These are phyloP conservation scores for Anomalospiza imberbis DNA, from an alignment of 2,797 vertebrate genomes.

Conservation along the genomic window DNA sequence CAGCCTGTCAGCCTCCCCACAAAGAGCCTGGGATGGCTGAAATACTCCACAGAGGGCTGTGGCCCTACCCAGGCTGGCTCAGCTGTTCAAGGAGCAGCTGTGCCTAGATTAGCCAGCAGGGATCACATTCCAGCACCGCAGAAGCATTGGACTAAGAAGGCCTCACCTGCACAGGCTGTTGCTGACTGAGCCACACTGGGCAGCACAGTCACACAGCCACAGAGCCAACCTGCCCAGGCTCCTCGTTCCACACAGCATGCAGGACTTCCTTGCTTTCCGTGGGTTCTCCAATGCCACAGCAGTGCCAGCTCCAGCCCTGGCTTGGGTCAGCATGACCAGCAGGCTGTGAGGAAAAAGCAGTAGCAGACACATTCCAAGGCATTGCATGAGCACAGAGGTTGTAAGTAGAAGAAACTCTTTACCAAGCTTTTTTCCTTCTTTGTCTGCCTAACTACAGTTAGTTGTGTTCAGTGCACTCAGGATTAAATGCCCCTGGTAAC, in stretches of 20 bases:
- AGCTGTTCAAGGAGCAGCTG: neutral
- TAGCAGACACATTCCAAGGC: neutral
- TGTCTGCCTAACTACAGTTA: neutral
- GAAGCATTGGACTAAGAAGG: neutral
- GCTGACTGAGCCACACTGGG: neutral
- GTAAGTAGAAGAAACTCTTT: neutral
- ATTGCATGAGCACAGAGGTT: neutral
- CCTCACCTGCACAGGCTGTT: neutral
- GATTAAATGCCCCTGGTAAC: neutral
- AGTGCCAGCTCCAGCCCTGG: neutral
- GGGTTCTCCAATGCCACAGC: neutral
- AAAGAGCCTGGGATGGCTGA: neutral
- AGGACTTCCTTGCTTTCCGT: neutral
- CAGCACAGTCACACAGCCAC: neutral
- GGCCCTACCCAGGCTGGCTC: neutral
- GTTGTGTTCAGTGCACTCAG: neutral
- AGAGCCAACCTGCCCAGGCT: neutral
- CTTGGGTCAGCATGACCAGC: neutral
- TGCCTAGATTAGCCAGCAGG: neutral
- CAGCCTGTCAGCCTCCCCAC: neutral
- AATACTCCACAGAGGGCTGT: neutral
- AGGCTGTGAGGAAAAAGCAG: neutral
- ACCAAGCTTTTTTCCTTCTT: neutral
- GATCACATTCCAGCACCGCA: neutral
- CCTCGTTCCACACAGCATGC: neutral